Percentiles rank a stretch among this genome's conserved stretches.
Evolutionary conservation across 2,797 vertebrate species (phyloP).

Genomic region (Ceryle rudis): DNA sequence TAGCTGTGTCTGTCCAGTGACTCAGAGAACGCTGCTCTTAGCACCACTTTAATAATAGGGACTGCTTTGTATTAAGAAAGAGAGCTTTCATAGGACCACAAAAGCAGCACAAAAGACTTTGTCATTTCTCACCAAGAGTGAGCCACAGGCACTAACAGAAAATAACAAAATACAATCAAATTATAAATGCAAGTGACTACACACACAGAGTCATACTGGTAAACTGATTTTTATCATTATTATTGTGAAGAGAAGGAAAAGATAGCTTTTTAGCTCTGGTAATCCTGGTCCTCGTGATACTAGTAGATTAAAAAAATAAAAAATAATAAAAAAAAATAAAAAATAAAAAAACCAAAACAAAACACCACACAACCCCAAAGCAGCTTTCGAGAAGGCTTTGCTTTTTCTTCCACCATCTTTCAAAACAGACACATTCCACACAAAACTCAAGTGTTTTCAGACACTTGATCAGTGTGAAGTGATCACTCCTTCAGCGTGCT

Average conservation of each 20-base stretch:
- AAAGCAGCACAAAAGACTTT: background rate
- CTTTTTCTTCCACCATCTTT: background rate
- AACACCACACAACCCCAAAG: background rate
- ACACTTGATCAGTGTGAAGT: background rate
- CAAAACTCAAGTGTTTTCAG: background rate
- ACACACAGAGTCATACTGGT: background rate
- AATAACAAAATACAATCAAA: background rate
- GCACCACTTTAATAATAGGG: background rate
- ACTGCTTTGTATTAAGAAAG: background rate
- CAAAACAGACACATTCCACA: background rate
- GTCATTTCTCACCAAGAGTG: background rate
- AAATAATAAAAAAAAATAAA: no score
- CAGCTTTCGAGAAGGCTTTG: background rate
- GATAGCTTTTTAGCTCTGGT: background rate
- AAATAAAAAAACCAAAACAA: background rate
- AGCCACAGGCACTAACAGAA: background rate
- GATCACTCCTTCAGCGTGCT: background rate
- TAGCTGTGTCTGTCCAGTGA: background rate
- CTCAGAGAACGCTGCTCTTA: background rate
- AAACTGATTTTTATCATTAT: background rate
- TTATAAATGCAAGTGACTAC: background rate
- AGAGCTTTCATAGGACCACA: background rate
- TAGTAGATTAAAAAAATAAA: background rate
- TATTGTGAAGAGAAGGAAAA: background rate
- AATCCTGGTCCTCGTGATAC: background rate